Base-by-base conservation (phyloP, 2,888 invertebrate genomes). In the Harpalus rubripes region DNA sequence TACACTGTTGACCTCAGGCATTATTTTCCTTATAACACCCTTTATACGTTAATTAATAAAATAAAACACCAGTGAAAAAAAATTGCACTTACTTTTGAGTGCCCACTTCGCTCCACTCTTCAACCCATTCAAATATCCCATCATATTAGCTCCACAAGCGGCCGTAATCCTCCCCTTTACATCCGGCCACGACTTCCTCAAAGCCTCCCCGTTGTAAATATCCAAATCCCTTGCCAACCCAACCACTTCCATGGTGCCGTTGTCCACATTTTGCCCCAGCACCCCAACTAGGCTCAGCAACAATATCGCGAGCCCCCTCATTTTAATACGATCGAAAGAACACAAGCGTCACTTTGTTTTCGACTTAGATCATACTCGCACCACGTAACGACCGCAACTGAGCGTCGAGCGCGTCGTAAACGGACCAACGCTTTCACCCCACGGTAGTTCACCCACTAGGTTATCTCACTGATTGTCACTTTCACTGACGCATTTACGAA, bases 101-200 rank as follows among this genome's bases (percentile, higher is more conserved):
- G 84, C 84, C 84, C 84, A 84, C n/a, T 78, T 78, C n/a, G 41
- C 39, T n/a, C 78, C 78, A 15, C 16, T 18, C 10, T 56, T 78
- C 63, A 84, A 63, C 7, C 84, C 84, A n/a, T 44, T 78, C n/a
- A 84, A n/a, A 32, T 84, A 84, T 4, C 58, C 84, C 15, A 52
- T 22, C 1, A 84, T n/a, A 12, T 78, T 63, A 10, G 84, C 65
- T 22, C 65, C 22, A 39, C 84, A 84, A 18, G 39, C 15, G 10
- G 32, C 15, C 22, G 61, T 61, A 10, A 84, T 8, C 22, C 10
- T 6, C 8, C 22, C 44, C 32, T 65, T 41, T 7, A 84, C 5
- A 7, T 63, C 16, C 1, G 63, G 61, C 78, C 76, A 78, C 32
- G 52, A 44, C 15, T 52, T 44, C 39, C 65, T 22, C 52, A 84